These are phyloP conservation scores for Crocodylus rhombifer DNA, from an alignment of 2,797 vertebrate genomes.

Conservation along the genomic window DNA sequence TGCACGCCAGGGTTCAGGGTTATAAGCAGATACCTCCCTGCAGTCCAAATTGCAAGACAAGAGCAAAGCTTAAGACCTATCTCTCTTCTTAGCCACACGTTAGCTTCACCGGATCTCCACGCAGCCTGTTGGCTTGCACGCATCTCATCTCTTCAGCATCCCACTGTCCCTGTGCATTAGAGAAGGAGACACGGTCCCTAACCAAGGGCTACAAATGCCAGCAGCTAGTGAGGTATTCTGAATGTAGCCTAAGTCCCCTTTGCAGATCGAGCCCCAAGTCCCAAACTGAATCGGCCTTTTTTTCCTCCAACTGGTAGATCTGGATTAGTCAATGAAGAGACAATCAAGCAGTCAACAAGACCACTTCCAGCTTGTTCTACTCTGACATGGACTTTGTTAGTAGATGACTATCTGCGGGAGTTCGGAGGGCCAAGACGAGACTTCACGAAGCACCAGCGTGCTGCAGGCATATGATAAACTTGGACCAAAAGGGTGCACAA, in stretches of 20 bases:
- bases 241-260: neutral
- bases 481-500: rapidly evolving
- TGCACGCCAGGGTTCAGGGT: too few relatives aligned
- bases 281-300: neutral
- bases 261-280: neutral
- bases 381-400: neutral
- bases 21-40: too few relatives aligned
- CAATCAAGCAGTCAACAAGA: neutral
- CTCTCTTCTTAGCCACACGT: too few relatives aligned
- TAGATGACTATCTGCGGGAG: neutral
- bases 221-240: too few relatives aligned
- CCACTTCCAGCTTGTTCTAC: neutral
- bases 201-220: too few relatives aligned
- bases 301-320: neutral
- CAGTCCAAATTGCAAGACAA: too few relatives aligned
- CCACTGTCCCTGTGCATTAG: too few relatives aligned
- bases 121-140: too few relatives aligned
- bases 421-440: neutral
- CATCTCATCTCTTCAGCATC: too few relatives aligned
- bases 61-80: too few relatives aligned
- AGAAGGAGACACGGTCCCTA: too few relatives aligned
- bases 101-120: too few relatives aligned
- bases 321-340: neutral
- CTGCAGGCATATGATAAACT: neutral
- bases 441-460: neutral